Base-by-base conservation (phyloP, 2,113 vertebrate species). In the Falco punctatus region DNA sequence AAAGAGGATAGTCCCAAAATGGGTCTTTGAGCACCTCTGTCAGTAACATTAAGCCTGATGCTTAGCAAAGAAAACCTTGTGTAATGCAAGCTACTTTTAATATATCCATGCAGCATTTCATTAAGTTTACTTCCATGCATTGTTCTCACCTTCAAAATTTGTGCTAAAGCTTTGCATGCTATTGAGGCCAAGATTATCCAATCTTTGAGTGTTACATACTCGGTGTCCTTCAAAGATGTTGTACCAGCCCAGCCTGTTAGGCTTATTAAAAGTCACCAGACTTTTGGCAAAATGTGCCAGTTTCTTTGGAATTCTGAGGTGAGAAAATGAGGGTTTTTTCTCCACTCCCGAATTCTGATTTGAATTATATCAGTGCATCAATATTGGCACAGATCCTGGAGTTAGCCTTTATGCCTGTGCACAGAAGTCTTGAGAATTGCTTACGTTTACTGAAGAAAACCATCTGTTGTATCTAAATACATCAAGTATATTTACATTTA, bases 261-360 rank as follows among this genome's bases (percentile, higher is more conserved):
- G 27, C n/a, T 57, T 84, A 33, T 0, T 74, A 38, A 64, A 95
- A 77, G 49, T 83, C 16, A 80, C 17, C 26, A 61, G 49, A 35
- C 10, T 71, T 88, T 11, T 28, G 22, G 64, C 77, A 17, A 44
- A 40, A 77, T 69, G 6, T 65, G 32, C 10, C 23, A 3, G 2
- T 83, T 97, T 10, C 33, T 78, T 66, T 44, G 15, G 9, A 86
- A 49, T 86, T 70, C 21, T 44, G 23, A 58, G 21, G 8, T 74
- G 52, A 48, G 49, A 16, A 49, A 28, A 13, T 8, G 23, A 10
- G 1, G 0, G 0, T 5, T 82, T 78, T 75, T 35, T 2, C 42
- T 84, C 33, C 28, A 26, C 38, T 86, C 35, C 21, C 23, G 40
- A 66, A 49, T 54, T 59, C 28, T 55, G 26, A 75, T 80, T 86